Evolutionary conservation across 2,113 vertebrate species (phyloP).

Genomic region (Promerops cafer): DNA sequence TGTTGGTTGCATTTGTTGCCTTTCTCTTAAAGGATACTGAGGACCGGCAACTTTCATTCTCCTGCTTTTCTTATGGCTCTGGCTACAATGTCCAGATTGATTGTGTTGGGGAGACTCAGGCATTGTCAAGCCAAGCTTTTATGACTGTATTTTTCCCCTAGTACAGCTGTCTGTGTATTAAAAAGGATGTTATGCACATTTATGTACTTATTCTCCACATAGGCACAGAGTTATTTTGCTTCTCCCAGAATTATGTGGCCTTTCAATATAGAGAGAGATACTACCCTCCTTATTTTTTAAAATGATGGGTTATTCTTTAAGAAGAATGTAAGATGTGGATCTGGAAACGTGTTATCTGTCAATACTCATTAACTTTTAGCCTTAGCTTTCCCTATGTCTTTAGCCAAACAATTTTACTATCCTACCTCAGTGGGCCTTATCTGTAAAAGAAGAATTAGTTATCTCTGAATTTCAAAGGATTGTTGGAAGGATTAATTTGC

Average conservation of each 20-base stretch:
- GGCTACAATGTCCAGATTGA: neutral
- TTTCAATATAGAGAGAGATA: neutral
- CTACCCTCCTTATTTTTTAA: neutral
- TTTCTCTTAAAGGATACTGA: neutral
- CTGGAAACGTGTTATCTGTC: neutral
- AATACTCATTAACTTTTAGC: neutral
- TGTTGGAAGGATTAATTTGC: neutral
- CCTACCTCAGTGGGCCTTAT: neutral
- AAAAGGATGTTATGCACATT: neutral
- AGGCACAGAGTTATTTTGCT: neutral
- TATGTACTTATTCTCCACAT: neutral
- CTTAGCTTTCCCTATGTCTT: neutral
- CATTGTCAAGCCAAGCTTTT: neutral
- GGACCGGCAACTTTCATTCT: neutral
- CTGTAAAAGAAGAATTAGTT: neutral
- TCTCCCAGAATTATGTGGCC: neutral
- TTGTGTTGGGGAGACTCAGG: neutral
- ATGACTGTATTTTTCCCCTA: neutral
- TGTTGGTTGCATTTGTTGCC: neutral
- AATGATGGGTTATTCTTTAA: neutral
- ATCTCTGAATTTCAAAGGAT: neutral
- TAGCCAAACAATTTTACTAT: neutral
- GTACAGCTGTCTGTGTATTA: neutral
- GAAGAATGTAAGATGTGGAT: neutral
- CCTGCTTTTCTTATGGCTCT: neutral